Conservation (phyloP, 2,888 invertebrate species). For the Tetranychus truncatus region DNA sequence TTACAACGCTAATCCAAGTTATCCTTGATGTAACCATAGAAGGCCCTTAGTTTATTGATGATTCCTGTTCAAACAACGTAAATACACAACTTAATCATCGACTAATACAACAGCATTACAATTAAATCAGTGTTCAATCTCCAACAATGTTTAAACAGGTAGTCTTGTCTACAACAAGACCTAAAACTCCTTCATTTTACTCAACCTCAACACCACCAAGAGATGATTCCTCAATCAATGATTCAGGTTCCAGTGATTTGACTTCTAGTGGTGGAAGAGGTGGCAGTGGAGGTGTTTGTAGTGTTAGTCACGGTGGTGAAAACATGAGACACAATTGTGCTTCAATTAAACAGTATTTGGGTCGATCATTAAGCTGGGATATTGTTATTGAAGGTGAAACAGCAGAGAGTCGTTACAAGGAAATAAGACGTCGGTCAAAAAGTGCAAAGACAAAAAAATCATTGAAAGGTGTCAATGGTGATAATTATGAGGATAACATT, state of each 20-base stretch:
- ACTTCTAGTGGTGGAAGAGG: not conserved
- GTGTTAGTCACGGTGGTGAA: not conserved
- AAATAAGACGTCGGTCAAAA: not conserved
- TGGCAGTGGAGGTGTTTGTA: not conserved
- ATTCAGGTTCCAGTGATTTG: not conserved
- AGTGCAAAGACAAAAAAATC: constrained; percentile 8
- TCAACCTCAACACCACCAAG: not conserved
- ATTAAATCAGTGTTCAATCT: no score
- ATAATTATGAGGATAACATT: not conserved
- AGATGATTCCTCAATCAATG: constrained; percentile 4
- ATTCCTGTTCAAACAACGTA: no score
- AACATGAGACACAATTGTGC: not conserved
- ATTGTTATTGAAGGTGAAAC: not conserved
- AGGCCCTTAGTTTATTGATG: no score
- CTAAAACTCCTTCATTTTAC: constrained; percentile 8
- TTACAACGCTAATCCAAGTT: no score
- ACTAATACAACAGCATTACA: no score
- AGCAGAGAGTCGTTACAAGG: not conserved
- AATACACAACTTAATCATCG: no score
- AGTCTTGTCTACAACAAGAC: constrained; percentile 12
- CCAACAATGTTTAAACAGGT: constrained; percentile 11
- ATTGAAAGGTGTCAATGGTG: not conserved
- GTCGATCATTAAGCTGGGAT: constrained; percentile 13
- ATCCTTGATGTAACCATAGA: no score
- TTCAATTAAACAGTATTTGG: not conserved